phyloP scores from a whole-genome alignment of 2,888 invertebrate species.

The Drosophila lutescens region DNA sequence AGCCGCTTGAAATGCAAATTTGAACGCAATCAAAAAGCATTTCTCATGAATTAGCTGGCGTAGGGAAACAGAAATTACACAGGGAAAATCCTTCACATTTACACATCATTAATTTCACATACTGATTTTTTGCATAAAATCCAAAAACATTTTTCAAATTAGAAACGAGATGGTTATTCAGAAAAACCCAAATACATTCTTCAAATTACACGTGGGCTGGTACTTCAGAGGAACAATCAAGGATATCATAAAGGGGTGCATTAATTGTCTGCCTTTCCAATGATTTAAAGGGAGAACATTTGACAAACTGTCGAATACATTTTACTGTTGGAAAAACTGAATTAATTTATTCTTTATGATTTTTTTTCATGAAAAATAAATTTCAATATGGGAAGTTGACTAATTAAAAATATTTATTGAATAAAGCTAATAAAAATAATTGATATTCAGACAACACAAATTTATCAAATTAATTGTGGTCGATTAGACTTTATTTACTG shows the following conservation, averaged over 20 bases:
- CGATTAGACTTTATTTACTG: too few relatives aligned
- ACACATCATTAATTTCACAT: constrained; percentile 56
- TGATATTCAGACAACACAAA: too few relatives aligned
- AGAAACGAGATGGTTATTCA: background rate
- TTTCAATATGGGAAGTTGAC: too few relatives aligned
- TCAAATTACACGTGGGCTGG: constrained; percentile 10
- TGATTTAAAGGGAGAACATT: background rate
- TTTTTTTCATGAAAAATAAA: too few relatives aligned
- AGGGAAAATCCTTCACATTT: constrained; percentile 41
- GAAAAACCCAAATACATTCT: background rate
- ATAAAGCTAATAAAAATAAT: too few relatives aligned
- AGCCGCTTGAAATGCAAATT: constrained; percentile 7
- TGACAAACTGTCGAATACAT: too few relatives aligned
- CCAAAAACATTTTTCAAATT: constrained; percentile 1
- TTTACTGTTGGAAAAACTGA: background rate
- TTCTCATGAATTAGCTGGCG: constrained; percentile 48
- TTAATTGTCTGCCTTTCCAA: background rate
- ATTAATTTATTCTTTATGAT: background rate
- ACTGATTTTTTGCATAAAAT: constrained; percentile 1
- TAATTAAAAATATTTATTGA: too few relatives aligned
- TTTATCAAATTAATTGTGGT: too few relatives aligned
- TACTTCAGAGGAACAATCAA: background rate
- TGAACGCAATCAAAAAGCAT: constrained; percentile 63
- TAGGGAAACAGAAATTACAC: constrained; percentile 1
- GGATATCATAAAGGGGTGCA: constrained; percentile 9